These are phyloP conservation scores for Spilosoma lubricipeda DNA, from an alignment of 2,888 invertebrate genomes.

Conservation along the genomic window DNA sequence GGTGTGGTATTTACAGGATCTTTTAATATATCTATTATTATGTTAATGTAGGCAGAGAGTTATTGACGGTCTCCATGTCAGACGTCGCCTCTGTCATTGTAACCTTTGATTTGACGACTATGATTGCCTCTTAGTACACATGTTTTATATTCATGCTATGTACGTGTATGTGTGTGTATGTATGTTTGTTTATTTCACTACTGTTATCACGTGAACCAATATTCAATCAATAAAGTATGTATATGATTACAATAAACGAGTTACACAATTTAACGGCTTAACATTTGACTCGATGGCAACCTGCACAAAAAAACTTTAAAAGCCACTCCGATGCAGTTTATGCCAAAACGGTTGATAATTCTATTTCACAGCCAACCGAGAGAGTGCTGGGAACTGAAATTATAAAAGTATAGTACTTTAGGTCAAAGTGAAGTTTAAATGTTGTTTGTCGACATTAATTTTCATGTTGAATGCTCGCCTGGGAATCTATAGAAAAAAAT, in stretches of 20 bases:
- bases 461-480: constrained; percentile 4
- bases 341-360: constrained; percentile 69
- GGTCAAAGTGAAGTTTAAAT: constrained; percentile 36
- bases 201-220: not conserved
- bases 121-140: no score
- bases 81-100: not conserved
- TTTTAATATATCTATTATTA: not conserved
- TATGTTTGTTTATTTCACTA: not conserved
- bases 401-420: constrained; percentile 53
- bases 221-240: not conserved
- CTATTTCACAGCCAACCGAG: constrained; percentile 61
- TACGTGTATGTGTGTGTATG: no score
- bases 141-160: no score
- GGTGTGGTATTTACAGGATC: no score
- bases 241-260: constrained; percentile 52
- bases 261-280: constrained; percentile 53
- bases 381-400: constrained; percentile 60
- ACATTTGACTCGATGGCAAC: constrained; percentile 54
- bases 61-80: not conserved
- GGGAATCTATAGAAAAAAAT: not conserved
- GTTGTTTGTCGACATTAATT: constrained; percentile 34
- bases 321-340: constrained; percentile 67
- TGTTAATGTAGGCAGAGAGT: not conserved
- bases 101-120: not conserved
- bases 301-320: constrained; percentile 63